Percentiles rank a stretch among this genome's conserved stretches.
These are phyloP conservation scores for Pogonognathellus flavescens DNA, from an alignment of 1,140 invertebrate species.

Conservation along the genomic window DNA sequence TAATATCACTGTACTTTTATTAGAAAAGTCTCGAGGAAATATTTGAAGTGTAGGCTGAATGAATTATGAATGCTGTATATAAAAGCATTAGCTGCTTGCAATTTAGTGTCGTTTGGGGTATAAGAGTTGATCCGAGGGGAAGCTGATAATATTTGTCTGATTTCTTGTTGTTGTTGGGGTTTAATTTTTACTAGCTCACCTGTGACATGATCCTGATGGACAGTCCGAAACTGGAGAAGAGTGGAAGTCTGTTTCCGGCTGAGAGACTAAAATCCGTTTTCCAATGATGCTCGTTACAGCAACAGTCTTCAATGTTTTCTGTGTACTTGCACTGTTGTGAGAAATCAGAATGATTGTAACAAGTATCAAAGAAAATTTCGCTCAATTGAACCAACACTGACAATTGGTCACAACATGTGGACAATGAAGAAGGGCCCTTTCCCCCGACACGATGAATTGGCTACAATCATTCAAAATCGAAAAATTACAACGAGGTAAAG, in stretches of 20 bases:
- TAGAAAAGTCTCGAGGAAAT: too few species aligned
- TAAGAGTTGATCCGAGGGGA: too few species aligned
- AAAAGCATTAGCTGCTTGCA: too few species aligned
- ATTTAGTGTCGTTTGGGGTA: too few species aligned
- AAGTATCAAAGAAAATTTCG: constrained; percentile 20
- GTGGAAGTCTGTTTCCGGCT: background rate
- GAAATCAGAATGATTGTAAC: background rate
- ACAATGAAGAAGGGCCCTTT: constrained; percentile 30
- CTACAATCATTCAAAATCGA: constrained; percentile 12
- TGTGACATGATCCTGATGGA: constrained; percentile 26
- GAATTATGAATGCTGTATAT: too few species aligned
- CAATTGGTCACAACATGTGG: constrained; percentile 33
- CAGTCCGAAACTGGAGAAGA: background rate
- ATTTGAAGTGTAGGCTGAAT: too few species aligned
- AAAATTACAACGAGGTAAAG: constrained; percentile 5
- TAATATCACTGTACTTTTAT: too few species aligned
- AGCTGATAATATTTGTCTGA: too few species aligned
- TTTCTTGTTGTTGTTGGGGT: too few species aligned
- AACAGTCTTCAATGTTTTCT: background rate
- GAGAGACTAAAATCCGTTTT: constrained; percentile 9
- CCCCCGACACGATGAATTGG: constrained; percentile 1
- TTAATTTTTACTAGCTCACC: constrained; percentile 5
- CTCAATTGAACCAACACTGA: background rate
- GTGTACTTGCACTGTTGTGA: constrained; percentile 15
- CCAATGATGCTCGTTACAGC: background rate